Evolutionary conservation across 92 coral and sea anemone genomes (phyloP), one percentile per base, ranked within the genome.

Genomic region (Nematostella vectensis): DNA sequence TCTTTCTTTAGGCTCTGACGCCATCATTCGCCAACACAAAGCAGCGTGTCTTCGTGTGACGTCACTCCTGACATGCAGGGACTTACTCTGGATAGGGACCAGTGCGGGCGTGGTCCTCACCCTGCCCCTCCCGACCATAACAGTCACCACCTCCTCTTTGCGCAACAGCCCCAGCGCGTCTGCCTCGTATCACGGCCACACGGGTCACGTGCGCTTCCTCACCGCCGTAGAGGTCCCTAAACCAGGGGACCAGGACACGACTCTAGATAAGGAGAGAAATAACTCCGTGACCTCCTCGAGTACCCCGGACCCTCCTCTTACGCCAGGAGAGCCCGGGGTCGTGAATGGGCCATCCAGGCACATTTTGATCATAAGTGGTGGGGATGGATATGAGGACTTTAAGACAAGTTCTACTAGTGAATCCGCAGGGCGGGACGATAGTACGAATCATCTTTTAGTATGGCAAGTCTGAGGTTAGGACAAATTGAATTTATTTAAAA

Each of bases 371-470:
- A 82, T 93, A 20, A 93, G 99, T 50, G 99, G 99, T 48, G 99
- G 99, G 4, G 99, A 93, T 52, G 99, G 99, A 3, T 93, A 93
- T 62, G 99, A 93, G 76, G 99, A 93, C 68, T 93, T 93, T 56
- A 86, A 83, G 62, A 64, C 88, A n/a, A 82, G 88, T 59, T 75
- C 93, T 30, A 66, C 99, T 3, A 87, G 83, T 68, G 99, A 93
- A 86, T 87, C 99, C 67, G 99, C 99, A 58, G 99, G 99, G 31
- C 83, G 99, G 47, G 99, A 93, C 59, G 99, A 93, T 48, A 93
- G 99, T 81, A 93, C 99, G 4, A 93, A 93, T 55, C 99, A 93
- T 73, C 64, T 93, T 24, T 80, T 93, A 12, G 75, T 88, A 54
- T 93, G 99, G 99, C 83, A 87, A 29, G 99, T 93, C 59, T 91